Evolutionary conservation across 2,113 vertebrate genomes (phyloP), one percentile per base, ranked within the genome.

Genomic region (Carollia perspicillata): DNA sequence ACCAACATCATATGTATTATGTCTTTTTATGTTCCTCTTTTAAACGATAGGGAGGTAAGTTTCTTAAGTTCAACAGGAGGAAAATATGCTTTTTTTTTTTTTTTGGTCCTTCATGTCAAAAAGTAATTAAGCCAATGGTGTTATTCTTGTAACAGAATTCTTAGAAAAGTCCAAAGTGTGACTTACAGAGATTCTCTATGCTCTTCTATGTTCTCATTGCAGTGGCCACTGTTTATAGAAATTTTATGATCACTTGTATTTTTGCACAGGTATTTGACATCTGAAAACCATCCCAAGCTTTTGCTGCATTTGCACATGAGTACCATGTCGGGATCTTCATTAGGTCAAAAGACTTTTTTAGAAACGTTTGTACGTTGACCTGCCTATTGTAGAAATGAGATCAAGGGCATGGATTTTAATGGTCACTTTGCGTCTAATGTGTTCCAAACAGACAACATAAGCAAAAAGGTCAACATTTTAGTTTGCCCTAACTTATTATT

Each of bases 381-480:
- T 87, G 47, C 40, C 58, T 53, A 33, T 8, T 80, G 28, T 16
- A 80, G 71, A 92, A 96, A 94, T 12, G 28, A 80, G 79, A 90
- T 60, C 51, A 95, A 94, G 71, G 53, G 20, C 78, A 75, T 28
- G 17, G 68, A 94, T 49, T 85, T 71, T 90, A 89, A 92, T 42
- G 63, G 20, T 33, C 93, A 85, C 65, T 75, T 96, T 3, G 6
- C 75, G 86, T 49, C 17, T 81, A 95, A 95, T 84, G 58, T 78
- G 71, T 35, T 95, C 63, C 63, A 90, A 35, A 86, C 55, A 85
- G 55, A 69, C 63, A 94, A 58, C 49, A 60, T 53, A 72, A 79
- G 68, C 92, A 83, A 94, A 96, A 47, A 96, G 72, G 88, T 86
- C 92, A 95, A 63, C 16, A 18, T 96, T 69, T 74, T 72, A 77